phyloP scores from a whole-genome alignment of 2,888 invertebrate species.

The Agelastica alni region DNA sequence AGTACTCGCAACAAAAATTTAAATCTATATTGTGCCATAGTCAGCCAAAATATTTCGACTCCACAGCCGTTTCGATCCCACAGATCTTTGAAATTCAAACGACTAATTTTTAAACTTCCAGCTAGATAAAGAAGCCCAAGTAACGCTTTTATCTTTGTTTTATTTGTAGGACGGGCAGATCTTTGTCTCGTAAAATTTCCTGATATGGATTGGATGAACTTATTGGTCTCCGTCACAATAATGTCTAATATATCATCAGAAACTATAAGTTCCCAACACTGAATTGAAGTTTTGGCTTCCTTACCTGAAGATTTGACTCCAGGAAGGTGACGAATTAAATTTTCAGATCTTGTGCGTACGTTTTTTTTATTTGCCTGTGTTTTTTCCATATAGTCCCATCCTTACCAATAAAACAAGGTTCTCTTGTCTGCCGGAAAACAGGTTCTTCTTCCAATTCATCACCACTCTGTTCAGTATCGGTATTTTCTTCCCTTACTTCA shows the following conservation, averaged over 20 bases:
- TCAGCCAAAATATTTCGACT: neutral
- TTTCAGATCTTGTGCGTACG: too few species aligned
- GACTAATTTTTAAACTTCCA: neutral
- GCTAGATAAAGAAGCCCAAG: neutral
- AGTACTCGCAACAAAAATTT: neutral
- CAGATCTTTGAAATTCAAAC: neutral
- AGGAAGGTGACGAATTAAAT: neutral
- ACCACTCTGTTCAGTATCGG: neutral
- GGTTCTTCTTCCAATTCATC: neutral
- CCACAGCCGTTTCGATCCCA: neutral
- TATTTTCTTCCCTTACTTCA: neutral
- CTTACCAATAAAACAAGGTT: too few species aligned
- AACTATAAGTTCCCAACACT: neutral
- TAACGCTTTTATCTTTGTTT: neutral
- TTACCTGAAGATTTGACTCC: too few species aligned
- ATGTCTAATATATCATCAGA: neutral
- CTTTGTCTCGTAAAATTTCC: neutral
- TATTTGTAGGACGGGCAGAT: neutral
- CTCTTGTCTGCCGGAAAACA: too few species aligned
- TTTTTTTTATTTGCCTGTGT: too few species aligned
- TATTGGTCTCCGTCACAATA: neutral
- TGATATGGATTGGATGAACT: neutral
- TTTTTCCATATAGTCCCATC: too few species aligned
- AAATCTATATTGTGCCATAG: too few species aligned
- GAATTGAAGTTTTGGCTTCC: too few species aligned